Evolutionary conservation across 2,888 invertebrate species (phyloP), one percentile per base, ranked within the genome.

Genomic region (Spodoptera littoralis): DNA sequence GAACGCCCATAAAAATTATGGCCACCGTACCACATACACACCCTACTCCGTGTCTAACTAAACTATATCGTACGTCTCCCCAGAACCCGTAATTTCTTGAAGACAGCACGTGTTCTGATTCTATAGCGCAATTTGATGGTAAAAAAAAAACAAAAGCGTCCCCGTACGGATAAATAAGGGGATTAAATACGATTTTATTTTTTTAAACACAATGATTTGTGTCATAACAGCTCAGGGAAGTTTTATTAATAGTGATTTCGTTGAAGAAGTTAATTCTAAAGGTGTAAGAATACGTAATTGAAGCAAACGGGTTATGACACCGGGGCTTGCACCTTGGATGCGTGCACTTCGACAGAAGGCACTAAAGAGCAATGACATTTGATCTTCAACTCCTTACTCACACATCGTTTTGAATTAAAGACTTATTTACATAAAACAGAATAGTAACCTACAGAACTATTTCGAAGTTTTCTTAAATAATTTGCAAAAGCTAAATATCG

Each of bases 31-130:
- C 67, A 81, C 81, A 75, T 77, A 79, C 76, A 66, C 79, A 82
- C 84, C 85, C 85, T 83, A 85, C 84, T 79, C 85, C 84, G 84
- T 84, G 85, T 84, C 83, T 79, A 85, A 86, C 84, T 80, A 84
- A 87, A 88, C 84, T 86, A 84, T 78, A 84, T 79, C 81, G 81
- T 86, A 87, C 80, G 80, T 76, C 73, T 69, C 69, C 76, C 77
- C 68, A 70, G 77, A 78, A 76, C 83, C 79, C 84, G 86, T 89
- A 88, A 90, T 91, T 89, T 88, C 88, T 88, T 86, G 70, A 84
- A 86, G 85, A 84, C 85, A 90, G 92, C 94, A 93, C 94, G 93
- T 93, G 94, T 92, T 86, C 72, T 73, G 72, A 71, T 84, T 87
- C 84, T 87, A 87, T 87, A 79, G 85, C 83, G 85, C 87, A 88